Evolutionary conservation across 2,113 vertebrate genomes (phyloP).

Genomic region (Paraplagusia blochii): DNA sequence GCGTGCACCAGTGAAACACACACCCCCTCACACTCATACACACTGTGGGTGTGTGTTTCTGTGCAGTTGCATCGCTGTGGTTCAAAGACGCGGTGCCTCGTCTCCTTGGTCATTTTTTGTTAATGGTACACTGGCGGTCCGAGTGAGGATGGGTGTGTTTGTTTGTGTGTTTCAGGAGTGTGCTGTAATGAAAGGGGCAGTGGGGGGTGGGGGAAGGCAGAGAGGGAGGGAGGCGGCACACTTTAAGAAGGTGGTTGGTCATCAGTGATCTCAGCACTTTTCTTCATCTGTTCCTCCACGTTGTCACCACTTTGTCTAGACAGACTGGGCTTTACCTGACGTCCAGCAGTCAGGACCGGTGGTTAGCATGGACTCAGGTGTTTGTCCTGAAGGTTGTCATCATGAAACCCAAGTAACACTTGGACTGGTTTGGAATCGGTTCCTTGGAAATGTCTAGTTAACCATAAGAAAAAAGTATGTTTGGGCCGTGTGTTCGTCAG

Average conservation of each 20-base stretch:
- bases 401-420: too few species aligned
- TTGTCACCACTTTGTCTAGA: constrained; percentile 34
- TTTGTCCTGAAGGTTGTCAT: background rate
- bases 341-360: background rate
- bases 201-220: background rate
- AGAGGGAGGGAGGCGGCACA: constrained; percentile 57
- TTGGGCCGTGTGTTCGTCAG: too few species aligned
- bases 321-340: constrained; percentile 1
- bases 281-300: constrained; percentile 5
- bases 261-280: constrained; percentile 23
- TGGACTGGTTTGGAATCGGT: too few species aligned
- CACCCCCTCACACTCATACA: too few species aligned
- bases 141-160: constrained; percentile 32
- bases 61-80: constrained; percentile 22
- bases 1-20: constrained; percentile 2
- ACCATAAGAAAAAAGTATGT: too few species aligned
- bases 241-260: constrained; percentile 42
- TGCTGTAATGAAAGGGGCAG: constrained; percentile 56
- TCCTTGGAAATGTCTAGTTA: too few species aligned
- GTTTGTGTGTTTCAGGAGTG: constrained; percentile 34
- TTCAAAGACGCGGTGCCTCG: constrained; percentile 36
- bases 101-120: constrained; percentile 17
- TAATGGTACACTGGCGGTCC: constrained; percentile 30
- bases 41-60: constrained; percentile 27
- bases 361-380: background rate